These are phyloP conservation scores for Sarcophaga variegata DNA, from an alignment of 2,888 invertebrate genomes.

Conservation along the genomic window DNA sequence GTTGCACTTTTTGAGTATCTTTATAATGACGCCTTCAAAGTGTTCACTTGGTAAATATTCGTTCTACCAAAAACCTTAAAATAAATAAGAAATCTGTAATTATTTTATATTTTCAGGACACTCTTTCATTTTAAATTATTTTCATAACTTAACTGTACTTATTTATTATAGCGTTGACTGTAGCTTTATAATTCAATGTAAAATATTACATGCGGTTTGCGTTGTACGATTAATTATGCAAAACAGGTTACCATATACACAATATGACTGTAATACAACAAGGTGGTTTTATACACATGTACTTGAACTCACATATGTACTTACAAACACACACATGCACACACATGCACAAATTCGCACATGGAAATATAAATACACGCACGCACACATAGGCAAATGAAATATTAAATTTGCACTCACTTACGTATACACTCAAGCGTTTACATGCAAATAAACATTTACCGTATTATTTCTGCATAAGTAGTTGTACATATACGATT, in stretches of 20 bases:
- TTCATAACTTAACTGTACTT: background rate
- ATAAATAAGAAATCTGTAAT: too few species aligned
- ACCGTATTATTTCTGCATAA: background rate
- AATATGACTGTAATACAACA: slow-evolving; percentile 41
- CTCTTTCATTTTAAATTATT: background rate
- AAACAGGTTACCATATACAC: slow-evolving; percentile 43
- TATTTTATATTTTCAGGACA: too few species aligned
- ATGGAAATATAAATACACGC: background rate
- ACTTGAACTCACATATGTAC: background rate
- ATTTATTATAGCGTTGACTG: background rate
- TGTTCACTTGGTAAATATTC: too few species aligned
- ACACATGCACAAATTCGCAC: background rate
- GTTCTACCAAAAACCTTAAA: too few species aligned
- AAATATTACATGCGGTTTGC: slow-evolving; percentile 56
- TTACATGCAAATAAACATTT: background rate
- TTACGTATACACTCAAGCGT: background rate
- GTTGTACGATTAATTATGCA: slow-evolving; percentile 61
- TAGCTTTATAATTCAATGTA: slow-evolving; percentile 26
- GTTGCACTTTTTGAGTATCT: too few species aligned
- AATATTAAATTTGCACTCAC: background rate
- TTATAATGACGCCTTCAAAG: too few species aligned
- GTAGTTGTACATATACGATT: background rate
- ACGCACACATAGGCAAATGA: background rate
- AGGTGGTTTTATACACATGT: slow-evolving; percentile 17
- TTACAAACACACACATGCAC: background rate